Conservation (phyloP, 1,140 invertebrate species). For the Mizuhopecten yessoensis region DNA sequence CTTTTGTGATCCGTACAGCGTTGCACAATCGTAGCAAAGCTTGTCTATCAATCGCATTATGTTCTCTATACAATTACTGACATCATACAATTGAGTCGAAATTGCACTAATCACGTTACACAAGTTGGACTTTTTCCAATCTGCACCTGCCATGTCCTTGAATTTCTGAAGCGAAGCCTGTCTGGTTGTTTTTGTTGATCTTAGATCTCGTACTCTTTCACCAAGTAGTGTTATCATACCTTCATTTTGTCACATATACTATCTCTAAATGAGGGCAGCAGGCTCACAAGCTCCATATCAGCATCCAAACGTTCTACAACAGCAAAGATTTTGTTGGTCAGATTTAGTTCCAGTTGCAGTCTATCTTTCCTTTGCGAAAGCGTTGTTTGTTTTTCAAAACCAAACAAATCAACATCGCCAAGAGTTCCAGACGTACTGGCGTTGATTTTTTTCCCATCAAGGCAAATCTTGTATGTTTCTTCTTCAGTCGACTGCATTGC, state of each 20-base stretch:
- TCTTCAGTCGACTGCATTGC: not conserved
- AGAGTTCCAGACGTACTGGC: slow-evolving; percentile 46
- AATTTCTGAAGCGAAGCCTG: not conserved
- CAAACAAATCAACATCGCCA: slow-evolving; percentile 52
- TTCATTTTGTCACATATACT: slow-evolving; percentile 42
- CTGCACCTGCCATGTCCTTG: slow-evolving; percentile 39
- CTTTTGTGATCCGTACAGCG: not conserved
- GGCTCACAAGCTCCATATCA: no score
- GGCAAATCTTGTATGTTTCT: slow-evolving; percentile 29
- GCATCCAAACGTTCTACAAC: no score
- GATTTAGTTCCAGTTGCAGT: not conserved
- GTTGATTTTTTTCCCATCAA: slow-evolving; percentile 52
- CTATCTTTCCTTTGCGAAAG: not conserved
- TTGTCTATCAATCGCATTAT: no score
- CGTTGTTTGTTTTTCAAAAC: slow-evolving; percentile 48
- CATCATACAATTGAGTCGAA: not conserved
- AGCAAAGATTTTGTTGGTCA: not conserved
- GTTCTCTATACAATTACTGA: not conserved
- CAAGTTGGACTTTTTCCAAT: slow-evolving; percentile 37
- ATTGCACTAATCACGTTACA: no score
- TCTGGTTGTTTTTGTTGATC: not conserved
- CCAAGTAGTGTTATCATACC: not conserved
- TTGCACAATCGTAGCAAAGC: not conserved
- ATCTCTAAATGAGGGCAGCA: no score
- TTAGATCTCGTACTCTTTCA: not conserved